phyloP scores from a whole-genome alignment of 2,113 vertebrate species.

The Alethe castanea region DNA sequence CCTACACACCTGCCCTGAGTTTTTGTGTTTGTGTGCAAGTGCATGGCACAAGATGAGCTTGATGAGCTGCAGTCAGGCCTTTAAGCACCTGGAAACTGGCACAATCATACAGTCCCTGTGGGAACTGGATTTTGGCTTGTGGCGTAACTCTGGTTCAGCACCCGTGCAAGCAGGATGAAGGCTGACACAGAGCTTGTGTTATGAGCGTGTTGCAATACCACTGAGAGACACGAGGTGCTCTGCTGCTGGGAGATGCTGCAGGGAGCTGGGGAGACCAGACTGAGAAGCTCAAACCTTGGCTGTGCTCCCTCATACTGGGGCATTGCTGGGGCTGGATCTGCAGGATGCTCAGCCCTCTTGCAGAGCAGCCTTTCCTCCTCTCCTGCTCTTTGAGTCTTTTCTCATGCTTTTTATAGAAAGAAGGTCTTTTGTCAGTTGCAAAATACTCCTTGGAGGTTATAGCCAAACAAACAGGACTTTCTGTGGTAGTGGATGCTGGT shows the following conservation, averaged over 20 bases:
- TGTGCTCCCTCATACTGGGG: background rate
- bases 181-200: background rate
- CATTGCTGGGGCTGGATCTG: background rate
- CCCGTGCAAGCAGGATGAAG: background rate
- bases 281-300: background rate
- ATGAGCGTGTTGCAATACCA: background rate
- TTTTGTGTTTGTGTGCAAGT: background rate
- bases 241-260: background rate
- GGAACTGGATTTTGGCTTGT: background rate
- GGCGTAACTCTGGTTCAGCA: background rate
- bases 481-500: background rate
- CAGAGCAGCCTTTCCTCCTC: background rate
- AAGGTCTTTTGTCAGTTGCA: background rate
- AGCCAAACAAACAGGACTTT: background rate
- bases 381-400: background rate
- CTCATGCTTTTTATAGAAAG: background rate
- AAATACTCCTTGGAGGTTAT: background rate
- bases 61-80: background rate
- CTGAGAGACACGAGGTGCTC: background rate
- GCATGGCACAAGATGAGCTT: too few species aligned
- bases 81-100: background rate
- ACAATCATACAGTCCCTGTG: background rate
- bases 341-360: background rate
- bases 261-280: background rate
- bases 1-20: fast-evolving